Percentiles rank a stretch among this genome's conserved stretches.
Conservation (phyloP, 2,888 invertebrate genomes). For the Lapara coniferarum region DNA sequence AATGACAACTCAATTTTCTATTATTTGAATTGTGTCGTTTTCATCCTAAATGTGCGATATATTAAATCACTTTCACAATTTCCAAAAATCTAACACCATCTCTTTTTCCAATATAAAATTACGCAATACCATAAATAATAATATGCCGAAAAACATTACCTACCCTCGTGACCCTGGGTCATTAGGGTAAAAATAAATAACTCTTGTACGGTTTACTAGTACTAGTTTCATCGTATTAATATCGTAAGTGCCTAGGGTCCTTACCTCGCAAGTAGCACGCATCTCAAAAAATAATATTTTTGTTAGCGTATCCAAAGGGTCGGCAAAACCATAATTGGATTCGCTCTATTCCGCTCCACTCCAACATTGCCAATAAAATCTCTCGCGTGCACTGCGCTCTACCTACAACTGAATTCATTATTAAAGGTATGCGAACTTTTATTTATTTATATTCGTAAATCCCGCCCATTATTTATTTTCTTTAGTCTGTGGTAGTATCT, state of each 20-base stretch:
- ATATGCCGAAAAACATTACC: no score
- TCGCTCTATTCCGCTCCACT: conserved; percentile 42
- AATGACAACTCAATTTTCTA: no score
- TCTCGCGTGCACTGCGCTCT: conserved; percentile 36
- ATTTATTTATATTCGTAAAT: conserved; percentile 8
- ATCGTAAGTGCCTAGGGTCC: conserved; percentile 21
- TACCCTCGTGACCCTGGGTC: no score
- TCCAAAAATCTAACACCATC: no score
- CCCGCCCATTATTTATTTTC: not conserved
- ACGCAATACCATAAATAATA: no score
- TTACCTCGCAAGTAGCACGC: conserved; percentile 34
- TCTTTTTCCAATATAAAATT: no score
- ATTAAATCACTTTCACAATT: no score
- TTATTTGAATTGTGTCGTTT: no score
- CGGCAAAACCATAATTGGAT: conserved; percentile 48
- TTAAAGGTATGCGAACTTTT: conserved; percentile 23
- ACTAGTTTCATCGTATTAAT: not conserved
- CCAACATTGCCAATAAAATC: conserved; percentile 41
- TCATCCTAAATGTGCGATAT: no score
- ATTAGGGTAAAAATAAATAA: not conserved
- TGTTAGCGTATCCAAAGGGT: conserved; percentile 41
- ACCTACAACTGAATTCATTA: conserved; percentile 34
- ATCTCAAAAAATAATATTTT: conserved; percentile 51
- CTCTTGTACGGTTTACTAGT: not conserved
- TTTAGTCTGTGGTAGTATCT: not conserved